phyloP scores from a whole-genome alignment of 2,888 invertebrate species.

The Pseudoips prasinana region DNA sequence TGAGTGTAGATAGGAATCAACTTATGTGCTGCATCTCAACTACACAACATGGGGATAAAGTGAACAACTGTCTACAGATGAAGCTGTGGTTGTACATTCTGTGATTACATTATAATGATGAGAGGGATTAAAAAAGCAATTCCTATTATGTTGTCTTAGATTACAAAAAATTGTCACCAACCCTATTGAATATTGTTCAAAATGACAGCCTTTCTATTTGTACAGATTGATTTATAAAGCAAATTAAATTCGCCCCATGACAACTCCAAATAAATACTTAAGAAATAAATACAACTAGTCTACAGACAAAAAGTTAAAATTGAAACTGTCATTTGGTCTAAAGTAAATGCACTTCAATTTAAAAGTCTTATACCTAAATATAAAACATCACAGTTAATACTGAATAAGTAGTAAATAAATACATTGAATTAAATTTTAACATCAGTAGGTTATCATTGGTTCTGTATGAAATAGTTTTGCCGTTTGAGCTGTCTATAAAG shows the following conservation, averaged over 20 bases:
- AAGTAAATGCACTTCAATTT: conserved; percentile 75
- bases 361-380: conserved; percentile 63
- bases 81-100: too few relatives aligned
- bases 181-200: background rate
- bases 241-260: conserved; percentile 13
- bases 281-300: conserved; percentile 25
- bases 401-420: conserved; percentile 67
- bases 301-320: conserved; percentile 31
- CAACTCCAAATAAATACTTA: conserved; percentile 17
- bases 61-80: too few relatives aligned
- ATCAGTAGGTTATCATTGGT: conserved; percentile 58
- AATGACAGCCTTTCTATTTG: conserved; percentile 11
- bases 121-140: too few relatives aligned
- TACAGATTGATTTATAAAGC: conserved; percentile 13
- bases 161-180: too few relatives aligned
- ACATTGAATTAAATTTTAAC: conserved; percentile 41
- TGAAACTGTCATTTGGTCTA: conserved; percentile 65
- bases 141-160: conserved; percentile 12
- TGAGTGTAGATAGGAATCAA: too few relatives aligned
- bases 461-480: conserved; percentile 73
- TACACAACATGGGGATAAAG: too few relatives aligned
- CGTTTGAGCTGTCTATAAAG: conserved; percentile 87
- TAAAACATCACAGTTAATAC: conserved; percentile 79
- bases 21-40: too few relatives aligned
- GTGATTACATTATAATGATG: too few relatives aligned